Base-by-base conservation (phyloP, 2,113 vertebrate species). In the Syngnathus scovelli region DNA sequence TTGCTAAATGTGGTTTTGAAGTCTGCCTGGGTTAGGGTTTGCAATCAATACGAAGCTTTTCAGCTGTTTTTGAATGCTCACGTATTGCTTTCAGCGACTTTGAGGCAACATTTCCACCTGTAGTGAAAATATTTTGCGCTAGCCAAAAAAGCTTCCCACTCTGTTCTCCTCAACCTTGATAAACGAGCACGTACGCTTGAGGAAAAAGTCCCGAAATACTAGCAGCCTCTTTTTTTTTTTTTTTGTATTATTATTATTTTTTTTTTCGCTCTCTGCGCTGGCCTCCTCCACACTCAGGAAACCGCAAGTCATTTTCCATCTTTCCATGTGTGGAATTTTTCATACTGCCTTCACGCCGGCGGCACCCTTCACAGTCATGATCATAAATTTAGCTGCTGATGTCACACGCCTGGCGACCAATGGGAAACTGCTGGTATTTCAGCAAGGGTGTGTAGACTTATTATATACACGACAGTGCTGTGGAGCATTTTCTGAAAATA, bases 261-360 rank as follows among this genome's bases (percentile, higher is more conserved):
- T 61, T 46, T 61, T 38, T 67, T 33, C 56, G n/a, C 58, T 68
- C 61, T 46, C 63, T 23, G 37, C 55, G 79, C 77, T 86, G 80
- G 82, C 85, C 78, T 79, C 75, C 72, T 81, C 76, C 74, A 70
- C 75, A 66, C 79, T 87, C 86, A 86, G 86, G 87, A 91, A 91
- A 87, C 89, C 89, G 78, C 86, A 85, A 88, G 86, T 86, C 75
- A 79, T 89, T 89, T 87, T 91, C 88, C 87, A 87, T 87, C 82
- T 89, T 83, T 89, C 87, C 83, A 86, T 74, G 81, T 87, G 90
- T 89, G 87, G 89, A 92, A 89, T 89, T 77, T 89, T 88, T 86
- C 80, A 86, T 87, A 82, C 77, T 49, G 71, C 76, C 75, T 54
- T 79, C 80, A 82, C 84, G 85, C 84, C 85, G 83, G 79, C 66